Evolutionary conservation across 2,113 vertebrate genomes (phyloP).

Genomic region (Tachysurus vachellii): DNA sequence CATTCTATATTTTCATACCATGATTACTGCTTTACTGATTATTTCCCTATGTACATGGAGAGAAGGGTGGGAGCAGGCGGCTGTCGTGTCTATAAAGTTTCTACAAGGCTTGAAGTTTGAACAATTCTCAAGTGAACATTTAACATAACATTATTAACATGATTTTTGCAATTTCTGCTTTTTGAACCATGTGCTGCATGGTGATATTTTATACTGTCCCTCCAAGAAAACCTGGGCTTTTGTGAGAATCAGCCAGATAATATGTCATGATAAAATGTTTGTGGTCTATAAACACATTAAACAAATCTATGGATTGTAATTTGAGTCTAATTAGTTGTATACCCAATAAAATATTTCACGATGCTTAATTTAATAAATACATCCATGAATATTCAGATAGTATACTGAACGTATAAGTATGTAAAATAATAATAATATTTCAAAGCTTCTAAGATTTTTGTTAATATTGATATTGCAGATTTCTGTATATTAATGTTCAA

Average conservation of each 20-base stretch:
- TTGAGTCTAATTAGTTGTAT: background rate
- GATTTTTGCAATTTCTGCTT: background rate
- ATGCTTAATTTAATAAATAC: background rate
- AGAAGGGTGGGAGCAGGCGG: background rate
- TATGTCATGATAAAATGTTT: background rate
- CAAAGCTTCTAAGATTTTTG: background rate
- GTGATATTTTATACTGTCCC: background rate
- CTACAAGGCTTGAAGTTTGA: background rate
- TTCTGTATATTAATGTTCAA: background rate
- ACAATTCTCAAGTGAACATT: background rate
- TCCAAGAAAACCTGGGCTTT: background rate
- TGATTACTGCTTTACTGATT: slow-evolving; percentile 44
- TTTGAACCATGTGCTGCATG: background rate
- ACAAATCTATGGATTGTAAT: background rate
- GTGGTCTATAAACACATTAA: background rate
- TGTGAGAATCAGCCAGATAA: background rate
- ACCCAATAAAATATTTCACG: background rate
- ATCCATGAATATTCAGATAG: background rate
- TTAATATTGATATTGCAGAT: background rate
- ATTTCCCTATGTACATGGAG: background rate
- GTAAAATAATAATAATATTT: background rate
- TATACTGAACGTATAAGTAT: background rate
- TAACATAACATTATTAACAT: background rate
- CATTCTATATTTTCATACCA: slow-evolving; percentile 77
- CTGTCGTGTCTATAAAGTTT: background rate